These are phyloP conservation scores for Mimas tiliae DNA, from an alignment of 2,888 invertebrate species.

Conservation along the genomic window DNA sequence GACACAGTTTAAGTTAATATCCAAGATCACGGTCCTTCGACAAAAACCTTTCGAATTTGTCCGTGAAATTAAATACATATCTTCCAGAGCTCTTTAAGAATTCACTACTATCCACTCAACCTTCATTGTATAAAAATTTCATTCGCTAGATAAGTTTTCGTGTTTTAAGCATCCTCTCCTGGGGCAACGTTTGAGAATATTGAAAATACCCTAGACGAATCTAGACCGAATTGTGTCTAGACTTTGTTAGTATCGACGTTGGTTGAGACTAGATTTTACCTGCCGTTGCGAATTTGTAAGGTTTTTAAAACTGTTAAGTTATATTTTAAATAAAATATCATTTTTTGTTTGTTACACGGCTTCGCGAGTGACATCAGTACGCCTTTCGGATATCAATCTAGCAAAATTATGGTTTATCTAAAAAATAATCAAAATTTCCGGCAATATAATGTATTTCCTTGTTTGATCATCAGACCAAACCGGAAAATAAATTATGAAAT, in stretches of 20 bases:
- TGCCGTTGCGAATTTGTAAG: too few species aligned
- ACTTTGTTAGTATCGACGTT: background rate
- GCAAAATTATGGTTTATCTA: too few species aligned
- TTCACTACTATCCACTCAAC: background rate
- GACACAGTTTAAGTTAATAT: too few species aligned
- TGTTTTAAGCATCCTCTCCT: background rate
- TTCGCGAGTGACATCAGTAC: too few species aligned
- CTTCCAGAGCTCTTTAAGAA: background rate
- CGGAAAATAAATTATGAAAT: too few species aligned
- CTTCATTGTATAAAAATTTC: constrained; percentile 19
- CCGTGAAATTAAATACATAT: background rate
- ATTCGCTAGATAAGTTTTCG: constrained; percentile 8
- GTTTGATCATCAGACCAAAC: too few species aligned
- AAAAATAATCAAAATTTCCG: too few species aligned
- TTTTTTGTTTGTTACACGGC: too few species aligned
- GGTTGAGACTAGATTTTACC: background rate
- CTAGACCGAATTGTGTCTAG: constrained; percentile 11
- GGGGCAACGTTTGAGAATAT: background rate
- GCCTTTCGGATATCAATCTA: too few species aligned
- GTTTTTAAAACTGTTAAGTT: too few species aligned
- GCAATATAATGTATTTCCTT: too few species aligned
- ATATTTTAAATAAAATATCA: too few species aligned
- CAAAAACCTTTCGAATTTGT: background rate
- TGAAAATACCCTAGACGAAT: constrained; percentile 8
- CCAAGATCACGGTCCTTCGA: background rate